Evolutionary conservation across 1,140 invertebrate genomes (phyloP), one percentile per base, ranked within the genome.

Genomic region (Zophobas atratus): DNA sequence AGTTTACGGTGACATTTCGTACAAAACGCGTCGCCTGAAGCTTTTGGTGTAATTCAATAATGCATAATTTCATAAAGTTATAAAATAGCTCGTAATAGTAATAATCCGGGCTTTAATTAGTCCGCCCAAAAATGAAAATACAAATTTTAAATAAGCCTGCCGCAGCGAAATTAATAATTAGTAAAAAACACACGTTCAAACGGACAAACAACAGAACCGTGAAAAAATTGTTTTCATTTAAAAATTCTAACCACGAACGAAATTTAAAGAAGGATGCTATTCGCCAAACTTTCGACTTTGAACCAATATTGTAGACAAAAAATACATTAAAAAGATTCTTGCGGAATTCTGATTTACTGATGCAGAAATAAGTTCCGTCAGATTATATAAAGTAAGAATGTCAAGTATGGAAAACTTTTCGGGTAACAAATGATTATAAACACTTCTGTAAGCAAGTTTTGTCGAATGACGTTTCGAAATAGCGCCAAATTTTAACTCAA

Each of bases 221-320:
- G 57, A 63, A 67, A 67, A 60, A 60, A 60, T 4, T 60, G 56
- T 60, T 60, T 60, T 36, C 34, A 35, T 36, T 60, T 60, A 38
- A 60, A 60, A 60, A 60, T 60, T 60, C 56, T 39, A 39, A 60
- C 38, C 60, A 67, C 60, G 60, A 33, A 43, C 33, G 39, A 67
- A 67, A 43, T 67, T 67, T 43, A 67, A 67, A 67, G 39, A 67
- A 67, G 33, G 38, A n/a, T 67, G 39, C 60, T 67, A 43, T 67
- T 67, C 38, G 33, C 8, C 39, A 67, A 67, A 67, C 60, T 67
- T 67, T 67, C 60, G 35, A 67, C 38, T 67, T 67, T 67, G 38
- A 67, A 67, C 60, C 60, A 60, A 60, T 60, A 60, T 67, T 43
- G n/a, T 67, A 67, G 38, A 67, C 38, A 60, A 60, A 60, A 60